Percentiles rank a stretch among this genome's conserved stretches.
phyloP scores from a whole-genome alignment of 2,888 invertebrate species.

The Ophion ellenae region DNA sequence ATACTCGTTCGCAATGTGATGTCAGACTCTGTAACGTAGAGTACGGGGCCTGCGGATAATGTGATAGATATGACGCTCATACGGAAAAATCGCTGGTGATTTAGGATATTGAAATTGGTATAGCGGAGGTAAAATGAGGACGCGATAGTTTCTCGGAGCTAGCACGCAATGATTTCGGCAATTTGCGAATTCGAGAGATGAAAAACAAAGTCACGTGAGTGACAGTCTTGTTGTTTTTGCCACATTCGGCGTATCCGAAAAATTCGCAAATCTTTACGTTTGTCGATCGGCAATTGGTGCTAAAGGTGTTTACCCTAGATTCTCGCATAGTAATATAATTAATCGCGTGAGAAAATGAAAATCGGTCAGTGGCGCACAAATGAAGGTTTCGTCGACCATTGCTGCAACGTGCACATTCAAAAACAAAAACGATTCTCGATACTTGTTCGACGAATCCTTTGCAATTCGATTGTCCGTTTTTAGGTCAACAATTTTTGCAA shows the following conservation, averaged over 20 bases:
- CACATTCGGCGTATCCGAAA: too few species aligned
- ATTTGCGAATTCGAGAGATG: not conserved
- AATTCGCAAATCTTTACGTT: too few species aligned
- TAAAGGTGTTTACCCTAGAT: too few species aligned
- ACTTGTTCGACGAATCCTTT: not conserved
- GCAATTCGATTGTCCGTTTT: not conserved
- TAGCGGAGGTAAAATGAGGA: not conserved
- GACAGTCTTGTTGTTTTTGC: not conserved
- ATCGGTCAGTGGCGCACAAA: slow-evolving; percentile 1
- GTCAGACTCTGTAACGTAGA: too few species aligned
- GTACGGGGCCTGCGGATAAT: not conserved
- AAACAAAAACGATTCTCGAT: not conserved
- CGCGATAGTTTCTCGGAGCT: not conserved
- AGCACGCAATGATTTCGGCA: not conserved
- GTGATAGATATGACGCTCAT: not conserved
- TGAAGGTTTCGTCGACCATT: not conserved
- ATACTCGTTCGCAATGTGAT: too few species aligned
- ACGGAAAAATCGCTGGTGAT: not conserved
- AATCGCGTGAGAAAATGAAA: not conserved
- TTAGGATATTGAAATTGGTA: not conserved
- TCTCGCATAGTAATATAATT: too few species aligned
- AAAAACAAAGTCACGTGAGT: not conserved
- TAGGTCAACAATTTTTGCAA: not conserved
- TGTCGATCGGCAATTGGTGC: too few species aligned
- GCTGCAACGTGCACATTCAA: slow-evolving; percentile 4